phyloP scores from a whole-genome alignment of 2,113 vertebrate genomes.

The Aplodontia rufa region DNA sequence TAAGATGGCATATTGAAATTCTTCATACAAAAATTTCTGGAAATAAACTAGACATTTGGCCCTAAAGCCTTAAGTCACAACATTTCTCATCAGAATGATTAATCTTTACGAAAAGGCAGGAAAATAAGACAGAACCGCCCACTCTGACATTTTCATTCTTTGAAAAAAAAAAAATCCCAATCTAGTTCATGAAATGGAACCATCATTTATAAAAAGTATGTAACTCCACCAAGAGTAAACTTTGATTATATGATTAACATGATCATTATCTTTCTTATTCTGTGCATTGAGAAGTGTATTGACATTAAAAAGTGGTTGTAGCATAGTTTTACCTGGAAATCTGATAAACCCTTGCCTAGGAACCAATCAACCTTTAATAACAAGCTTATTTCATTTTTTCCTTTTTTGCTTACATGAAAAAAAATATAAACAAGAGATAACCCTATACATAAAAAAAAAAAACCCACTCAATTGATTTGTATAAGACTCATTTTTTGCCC shows the following conservation, averaged over 20 bases:
- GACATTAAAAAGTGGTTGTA: conserved; percentile 77
- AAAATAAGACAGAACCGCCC: conserved; percentile 84
- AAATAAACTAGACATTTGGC: conserved; percentile 79
- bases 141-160: conserved; percentile 87
- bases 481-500: neutral
- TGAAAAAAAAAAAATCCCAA: conserved; percentile 79
- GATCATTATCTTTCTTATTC: conserved; percentile 81
- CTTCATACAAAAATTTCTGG: conserved; percentile 78
- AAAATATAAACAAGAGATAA: conserved; percentile 45
- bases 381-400: conserved; percentile 66
- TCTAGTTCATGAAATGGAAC: conserved; percentile 79
- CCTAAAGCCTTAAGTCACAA: conserved; percentile 80
- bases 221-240: conserved; percentile 72
- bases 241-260: conserved; percentile 66
- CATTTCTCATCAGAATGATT: conserved; percentile 85
- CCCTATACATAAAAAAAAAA: neutral
- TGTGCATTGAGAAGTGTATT: conserved; percentile 73
- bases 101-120: conserved; percentile 85
- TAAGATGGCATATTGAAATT: conserved; percentile 72
- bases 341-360: conserved; percentile 82
- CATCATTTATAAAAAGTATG: conserved; percentile 66
- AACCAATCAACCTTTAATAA: conserved; percentile 69
- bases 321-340: conserved; percentile 83
- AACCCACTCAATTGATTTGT: neutral
- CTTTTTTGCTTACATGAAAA: conserved; percentile 53